Evolutionary conservation across 2,888 invertebrate species (phyloP).

Genomic region (Sympetrum striolatum): DNA sequence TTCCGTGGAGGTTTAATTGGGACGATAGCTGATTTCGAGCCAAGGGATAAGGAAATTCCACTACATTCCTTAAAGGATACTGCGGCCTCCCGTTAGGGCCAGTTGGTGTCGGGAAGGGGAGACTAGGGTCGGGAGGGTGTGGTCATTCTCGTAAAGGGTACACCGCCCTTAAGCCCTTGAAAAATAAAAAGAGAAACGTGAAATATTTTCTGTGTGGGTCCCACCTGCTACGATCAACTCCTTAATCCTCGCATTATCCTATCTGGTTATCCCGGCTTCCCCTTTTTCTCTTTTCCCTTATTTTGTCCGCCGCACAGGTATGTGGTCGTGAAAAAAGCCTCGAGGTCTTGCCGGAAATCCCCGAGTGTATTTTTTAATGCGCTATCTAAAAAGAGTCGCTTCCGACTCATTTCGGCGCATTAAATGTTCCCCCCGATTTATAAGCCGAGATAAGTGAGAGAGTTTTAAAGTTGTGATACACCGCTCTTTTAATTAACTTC

Average conservation of each 20-base stretch:
- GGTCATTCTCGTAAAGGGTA: background rate
- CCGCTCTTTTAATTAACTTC: background rate
- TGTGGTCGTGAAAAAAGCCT: background rate
- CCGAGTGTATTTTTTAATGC: background rate
- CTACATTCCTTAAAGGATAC: background rate
- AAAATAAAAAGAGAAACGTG: background rate
- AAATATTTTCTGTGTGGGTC: constrained; percentile 18
- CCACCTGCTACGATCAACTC: constrained; percentile 34
- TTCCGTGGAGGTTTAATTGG: background rate
- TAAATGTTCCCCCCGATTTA: background rate
- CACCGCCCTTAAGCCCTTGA: background rate
- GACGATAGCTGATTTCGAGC: background rate
- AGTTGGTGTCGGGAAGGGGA: background rate
- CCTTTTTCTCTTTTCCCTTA: background rate
- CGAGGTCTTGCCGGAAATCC: background rate
- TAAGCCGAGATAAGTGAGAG: background rate
- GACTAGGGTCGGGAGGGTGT: background rate
- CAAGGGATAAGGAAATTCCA: background rate
- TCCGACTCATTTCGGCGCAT: background rate
- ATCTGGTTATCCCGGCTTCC: background rate
- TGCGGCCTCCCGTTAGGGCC: background rate
- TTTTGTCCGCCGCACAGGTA: background rate
- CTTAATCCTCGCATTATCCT: constrained; percentile 32
- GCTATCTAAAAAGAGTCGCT: background rate
- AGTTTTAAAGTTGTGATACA: constrained; percentile 4